phyloP scores from a whole-genome alignment of 2,888 invertebrate genomes.

The Zootermopsis nevadensis region DNA sequence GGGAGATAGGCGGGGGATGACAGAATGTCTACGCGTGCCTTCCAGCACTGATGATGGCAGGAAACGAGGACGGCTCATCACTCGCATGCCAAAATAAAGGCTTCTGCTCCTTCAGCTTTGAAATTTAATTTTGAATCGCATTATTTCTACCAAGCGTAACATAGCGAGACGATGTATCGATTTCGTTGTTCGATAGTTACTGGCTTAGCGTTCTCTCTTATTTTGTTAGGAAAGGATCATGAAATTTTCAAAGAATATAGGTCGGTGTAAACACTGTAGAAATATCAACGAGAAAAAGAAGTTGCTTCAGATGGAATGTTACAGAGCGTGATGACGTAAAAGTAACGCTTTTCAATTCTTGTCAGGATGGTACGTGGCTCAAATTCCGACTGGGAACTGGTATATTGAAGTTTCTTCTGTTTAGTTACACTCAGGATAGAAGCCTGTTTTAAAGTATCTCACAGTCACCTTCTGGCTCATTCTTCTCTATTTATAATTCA shows the following conservation, averaged over 20 bases:
- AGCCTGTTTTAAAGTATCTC: too few relatives aligned
- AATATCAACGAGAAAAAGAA: too few relatives aligned
- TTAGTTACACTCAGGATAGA: too few relatives aligned
- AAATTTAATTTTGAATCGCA: constrained; percentile 51
- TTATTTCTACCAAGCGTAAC: constrained; percentile 46
- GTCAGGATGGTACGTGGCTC: too few relatives aligned
- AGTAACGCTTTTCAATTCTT: too few relatives aligned
- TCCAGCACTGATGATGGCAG: constrained; percentile 7
- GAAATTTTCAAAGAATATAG: neutral
- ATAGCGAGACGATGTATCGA: constrained; percentile 37
- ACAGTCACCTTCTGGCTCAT: too few relatives aligned
- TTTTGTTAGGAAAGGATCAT: neutral
- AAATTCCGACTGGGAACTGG: too few relatives aligned
- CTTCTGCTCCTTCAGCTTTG: constrained; percentile 39
- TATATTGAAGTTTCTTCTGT: too few relatives aligned
- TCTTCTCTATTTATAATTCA: too few relatives aligned
- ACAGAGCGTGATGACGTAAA: too few relatives aligned
- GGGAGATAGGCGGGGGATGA: neutral
- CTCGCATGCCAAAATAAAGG: constrained; percentile 45
- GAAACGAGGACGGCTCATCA: constrained; percentile 34
- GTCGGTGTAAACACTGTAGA: neutral
- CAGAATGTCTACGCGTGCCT: constrained; percentile 28
- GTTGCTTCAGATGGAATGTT: too few relatives aligned
- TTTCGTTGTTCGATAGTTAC: constrained; percentile 17
- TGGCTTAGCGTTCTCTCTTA: constrained; percentile 14